Base-by-base conservation (phyloP, 2,888 invertebrate species). In the Odiellus spinosus region DNA sequence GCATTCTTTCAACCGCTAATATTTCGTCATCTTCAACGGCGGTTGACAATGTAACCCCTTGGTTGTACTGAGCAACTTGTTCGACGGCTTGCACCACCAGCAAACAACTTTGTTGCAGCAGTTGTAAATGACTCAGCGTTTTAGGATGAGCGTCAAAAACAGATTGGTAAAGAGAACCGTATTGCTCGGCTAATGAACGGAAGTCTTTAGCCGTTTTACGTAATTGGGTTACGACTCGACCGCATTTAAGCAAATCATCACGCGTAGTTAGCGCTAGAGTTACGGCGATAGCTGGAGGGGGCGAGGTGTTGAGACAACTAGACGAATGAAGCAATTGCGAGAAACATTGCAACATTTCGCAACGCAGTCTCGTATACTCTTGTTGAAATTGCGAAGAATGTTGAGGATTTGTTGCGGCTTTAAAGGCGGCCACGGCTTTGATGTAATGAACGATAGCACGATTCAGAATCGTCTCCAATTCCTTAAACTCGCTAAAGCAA, bases 271-370 rank as follows among this genome's bases (percentile, higher is more conserved):
- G 48, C 0, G 86, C 86, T 44, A 83, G 74, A 2, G 82, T 77
- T 2, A 80, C 77, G 0, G 91, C 88, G 47, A 90, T 85, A 0
- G 90, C 90, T 0, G 91, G 88, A 35, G 91, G 88, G 21, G 91
- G 93, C 49, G 87, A 85, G 49, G 88, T 83, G 60, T 84, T 83
- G 35, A 85, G 71, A 49, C 82, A 78, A 54, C 68, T 73, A 57
- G 83, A 84, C 0, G 82, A 78, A 54, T 77, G 73, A 18, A 78
- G 65, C 42, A 81, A 66, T 59, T 78, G 78, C 2, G 73, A 65
- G 48, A 77, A 68, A 47, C 72, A 71, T 53, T 82, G 79, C 4
- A 90, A 69, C 60, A 82, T 79, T 59, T 76, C 76, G 1, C 79
- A 78, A 1, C 90, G 73, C 35, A 87, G 73, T 52, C 76, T 74